phyloP scores from a whole-genome alignment of 37 sponge, comb jelly and placozoan genomes.

The Diacarnus erythraeanus region DNA sequence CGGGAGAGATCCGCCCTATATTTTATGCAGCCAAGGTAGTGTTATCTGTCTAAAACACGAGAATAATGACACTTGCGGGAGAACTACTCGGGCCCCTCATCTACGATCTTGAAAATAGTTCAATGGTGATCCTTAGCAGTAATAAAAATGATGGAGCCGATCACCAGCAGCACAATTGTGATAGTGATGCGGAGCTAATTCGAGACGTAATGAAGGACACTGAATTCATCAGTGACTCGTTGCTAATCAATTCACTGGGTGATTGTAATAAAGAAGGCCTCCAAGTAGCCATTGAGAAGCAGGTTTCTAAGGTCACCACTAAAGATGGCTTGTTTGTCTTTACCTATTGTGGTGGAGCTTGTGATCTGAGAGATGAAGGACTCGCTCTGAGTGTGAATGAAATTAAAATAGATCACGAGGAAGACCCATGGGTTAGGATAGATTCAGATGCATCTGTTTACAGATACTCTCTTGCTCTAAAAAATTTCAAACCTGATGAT shows the following conservation, averaged over 20 bases:
- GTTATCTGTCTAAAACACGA: too few species aligned
- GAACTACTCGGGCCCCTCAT: neutral
- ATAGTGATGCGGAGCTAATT: neutral
- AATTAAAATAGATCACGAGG: neutral
- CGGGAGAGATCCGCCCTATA: too few species aligned
- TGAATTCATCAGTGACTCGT: neutral
- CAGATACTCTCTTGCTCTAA: neutral
- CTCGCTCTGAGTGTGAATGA: neutral
- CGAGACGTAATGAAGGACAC: neutral
- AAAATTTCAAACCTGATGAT: conserved; percentile 21
- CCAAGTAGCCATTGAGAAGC: conserved; percentile 13
- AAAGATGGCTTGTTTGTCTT: conserved; percentile 47
- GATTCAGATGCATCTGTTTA: neutral
- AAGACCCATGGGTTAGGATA: neutral
- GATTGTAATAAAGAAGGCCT: conserved; percentile 36
- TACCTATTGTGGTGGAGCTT: conserved; percentile 28
- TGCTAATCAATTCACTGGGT: neutral
- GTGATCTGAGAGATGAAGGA: neutral
- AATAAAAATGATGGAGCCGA: neutral
- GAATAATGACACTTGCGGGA: neutral
- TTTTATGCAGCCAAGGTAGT: too few species aligned
- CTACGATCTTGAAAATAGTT: neutral
- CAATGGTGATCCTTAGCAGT: neutral
- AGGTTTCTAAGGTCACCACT: conserved; percentile 22
- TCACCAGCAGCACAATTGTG: neutral